These are phyloP conservation scores for Cyphomyrus discorhynchus DNA, from an alignment of 2,113 vertebrate genomes.

Conservation along the genomic window DNA sequence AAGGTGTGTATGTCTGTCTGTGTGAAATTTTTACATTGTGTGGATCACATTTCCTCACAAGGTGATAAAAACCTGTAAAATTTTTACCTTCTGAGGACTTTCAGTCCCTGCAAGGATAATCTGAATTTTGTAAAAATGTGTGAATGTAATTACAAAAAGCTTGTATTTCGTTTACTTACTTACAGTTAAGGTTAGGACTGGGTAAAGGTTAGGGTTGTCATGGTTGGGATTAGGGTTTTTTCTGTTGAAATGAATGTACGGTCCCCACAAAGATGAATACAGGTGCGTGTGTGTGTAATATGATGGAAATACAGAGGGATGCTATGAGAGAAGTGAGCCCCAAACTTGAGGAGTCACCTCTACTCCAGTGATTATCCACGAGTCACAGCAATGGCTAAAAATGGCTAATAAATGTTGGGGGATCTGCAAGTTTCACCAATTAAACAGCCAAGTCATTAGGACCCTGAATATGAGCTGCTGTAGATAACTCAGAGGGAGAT, in stretches of 20 bases:
- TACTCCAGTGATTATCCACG: not conserved
- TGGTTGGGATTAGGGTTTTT: not conserved
- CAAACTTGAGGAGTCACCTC: not conserved
- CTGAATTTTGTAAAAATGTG: not conserved
- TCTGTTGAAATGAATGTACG: not conserved
- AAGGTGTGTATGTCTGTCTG: not conserved
- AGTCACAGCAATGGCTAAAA: not conserved
- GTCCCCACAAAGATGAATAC: not conserved
- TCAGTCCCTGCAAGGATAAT: not conserved
- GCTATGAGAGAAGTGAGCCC: not conserved
- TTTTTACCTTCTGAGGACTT: not conserved
- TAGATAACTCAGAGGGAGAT: not conserved
- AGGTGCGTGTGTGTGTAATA: not conserved
- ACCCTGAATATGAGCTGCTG: not conserved
- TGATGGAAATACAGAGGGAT: not conserved
- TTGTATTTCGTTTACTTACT: not conserved
- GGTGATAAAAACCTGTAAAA: not conserved
- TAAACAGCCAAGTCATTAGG: not conserved
- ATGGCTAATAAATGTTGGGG: not conserved
- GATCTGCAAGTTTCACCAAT: not conserved
- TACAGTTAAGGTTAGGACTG: not conserved
- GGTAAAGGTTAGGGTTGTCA: not conserved
- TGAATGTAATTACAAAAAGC: not conserved
- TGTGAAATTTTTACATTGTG: not conserved
- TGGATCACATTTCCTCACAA: not conserved